These are phyloP conservation scores for Semibalanus balanoides DNA, from an alignment of 1,140 invertebrate genomes.

Conservation along the genomic window DNA sequence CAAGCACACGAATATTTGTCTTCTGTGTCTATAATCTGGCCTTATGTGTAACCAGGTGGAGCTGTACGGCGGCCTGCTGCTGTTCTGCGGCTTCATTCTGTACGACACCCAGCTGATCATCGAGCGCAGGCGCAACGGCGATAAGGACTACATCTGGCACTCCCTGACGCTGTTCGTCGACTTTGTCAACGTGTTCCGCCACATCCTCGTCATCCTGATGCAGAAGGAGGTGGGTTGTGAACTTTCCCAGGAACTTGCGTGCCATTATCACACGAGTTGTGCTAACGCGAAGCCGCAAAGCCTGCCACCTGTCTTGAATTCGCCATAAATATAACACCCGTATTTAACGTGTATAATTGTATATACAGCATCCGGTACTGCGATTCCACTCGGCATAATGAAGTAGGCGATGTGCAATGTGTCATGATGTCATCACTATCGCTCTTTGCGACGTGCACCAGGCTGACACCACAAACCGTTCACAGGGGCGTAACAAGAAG, in stretches of 20 bases:
- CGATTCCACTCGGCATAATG: too few species aligned
- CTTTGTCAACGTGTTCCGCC: conserved; percentile 77
- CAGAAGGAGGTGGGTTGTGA: conserved; percentile 45
- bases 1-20: too few species aligned
- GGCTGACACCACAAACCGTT: not conserved
- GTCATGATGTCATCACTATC: too few species aligned
- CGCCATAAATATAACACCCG: too few species aligned
- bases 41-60: conserved; percentile 41
- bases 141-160: conserved; percentile 82
- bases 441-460: too few species aligned
- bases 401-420: too few species aligned
- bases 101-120: conserved; percentile 94
- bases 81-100: conserved; percentile 88
- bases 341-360: too few species aligned
- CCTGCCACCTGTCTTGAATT: not conserved
- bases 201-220: conserved; percentile 70
- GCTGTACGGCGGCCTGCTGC: conserved; percentile 67
- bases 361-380: too few species aligned
- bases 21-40: too few species aligned
- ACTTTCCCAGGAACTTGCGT: not conserved
- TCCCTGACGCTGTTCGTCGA: conserved; percentile 83
- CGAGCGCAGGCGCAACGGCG: conserved; percentile 75
- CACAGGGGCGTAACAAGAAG: not conserved
- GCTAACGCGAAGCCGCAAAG: not conserved
- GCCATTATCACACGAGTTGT: not conserved